phyloP scores from a whole-genome alignment of 2,888 invertebrate genomes.

The Ceriagrion tenellum region DNA sequence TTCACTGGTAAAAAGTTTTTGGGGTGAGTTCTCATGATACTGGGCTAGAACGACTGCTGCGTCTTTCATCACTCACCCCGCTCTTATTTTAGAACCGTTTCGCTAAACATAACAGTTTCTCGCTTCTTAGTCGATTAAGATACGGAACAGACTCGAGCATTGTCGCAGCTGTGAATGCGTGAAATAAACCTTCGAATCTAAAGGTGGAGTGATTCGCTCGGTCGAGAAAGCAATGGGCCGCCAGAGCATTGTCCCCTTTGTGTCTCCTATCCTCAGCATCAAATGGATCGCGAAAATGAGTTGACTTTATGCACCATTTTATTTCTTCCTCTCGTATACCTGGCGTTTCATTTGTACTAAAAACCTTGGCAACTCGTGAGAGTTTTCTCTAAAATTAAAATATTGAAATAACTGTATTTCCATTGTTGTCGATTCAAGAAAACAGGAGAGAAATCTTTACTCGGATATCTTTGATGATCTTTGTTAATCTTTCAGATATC shows the following conservation, averaged over 20 bases:
- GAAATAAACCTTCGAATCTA: neutral
- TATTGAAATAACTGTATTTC: neutral
- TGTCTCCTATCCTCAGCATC: neutral
- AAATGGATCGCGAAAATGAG: neutral
- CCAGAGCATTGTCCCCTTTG: neutral
- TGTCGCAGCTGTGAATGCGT: neutral
- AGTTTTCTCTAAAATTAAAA: neutral
- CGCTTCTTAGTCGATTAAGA: neutral
- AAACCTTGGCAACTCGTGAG: neutral
- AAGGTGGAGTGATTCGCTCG: neutral
- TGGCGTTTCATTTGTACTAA: neutral
- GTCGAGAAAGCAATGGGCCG: neutral
- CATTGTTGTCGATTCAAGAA: neutral
- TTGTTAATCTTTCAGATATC: neutral
- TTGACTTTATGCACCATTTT: neutral
- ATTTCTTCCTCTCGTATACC: neutral
- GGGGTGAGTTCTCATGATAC: too few species aligned
- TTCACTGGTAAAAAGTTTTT: too few species aligned
- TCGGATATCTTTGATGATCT: neutral
- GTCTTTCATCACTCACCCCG: neutral
- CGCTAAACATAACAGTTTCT: neutral
- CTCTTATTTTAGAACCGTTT: neutral
- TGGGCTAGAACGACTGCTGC: neutral
- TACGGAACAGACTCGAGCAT: neutral
- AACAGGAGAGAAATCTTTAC: neutral